phyloP scores from a whole-genome alignment of 2,888 invertebrate genomes.

The Oscheius sp. region DNA sequence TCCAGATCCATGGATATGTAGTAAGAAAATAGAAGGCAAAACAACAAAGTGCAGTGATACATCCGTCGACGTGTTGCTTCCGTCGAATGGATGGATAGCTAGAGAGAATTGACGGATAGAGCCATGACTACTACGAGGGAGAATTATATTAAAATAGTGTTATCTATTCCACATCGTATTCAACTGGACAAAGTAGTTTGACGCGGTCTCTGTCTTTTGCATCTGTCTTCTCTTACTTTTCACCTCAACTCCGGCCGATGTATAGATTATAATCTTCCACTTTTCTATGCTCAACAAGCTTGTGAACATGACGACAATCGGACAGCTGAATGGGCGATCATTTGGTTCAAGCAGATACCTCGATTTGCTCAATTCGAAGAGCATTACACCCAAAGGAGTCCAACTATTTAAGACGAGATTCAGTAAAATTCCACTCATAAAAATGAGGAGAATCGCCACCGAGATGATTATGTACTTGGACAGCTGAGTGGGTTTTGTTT shows the following conservation, averaged over 20 bases:
- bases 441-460: background rate
- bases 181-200: constrained; percentile 1
- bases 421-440: background rate
- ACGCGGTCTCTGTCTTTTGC: background rate
- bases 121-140: no score
- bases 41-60: no score
- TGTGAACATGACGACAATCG: constrained; percentile 8
- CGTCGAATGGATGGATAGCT: no score
- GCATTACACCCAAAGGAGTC: constrained; percentile 9
- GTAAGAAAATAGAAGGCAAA: no score
- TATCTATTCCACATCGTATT: background rate
- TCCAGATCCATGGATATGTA: no score
- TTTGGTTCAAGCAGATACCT: background rate
- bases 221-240: background rate
- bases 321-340: background rate
- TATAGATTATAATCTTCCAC: background rate
- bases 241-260: background rate
- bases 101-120: no score
- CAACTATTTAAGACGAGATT: background rate
- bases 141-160: no score
- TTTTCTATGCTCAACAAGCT: background rate
- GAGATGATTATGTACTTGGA: background rate
- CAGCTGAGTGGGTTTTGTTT: background rate
- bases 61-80: no score
- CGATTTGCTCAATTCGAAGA: constrained; percentile 16